Percentiles rank a stretch among this genome's conserved stretches.
These are phyloP conservation scores for Cryptoprocta ferox DNA, from an alignment of 2,797 vertebrate genomes.

Conservation along the genomic window DNA sequence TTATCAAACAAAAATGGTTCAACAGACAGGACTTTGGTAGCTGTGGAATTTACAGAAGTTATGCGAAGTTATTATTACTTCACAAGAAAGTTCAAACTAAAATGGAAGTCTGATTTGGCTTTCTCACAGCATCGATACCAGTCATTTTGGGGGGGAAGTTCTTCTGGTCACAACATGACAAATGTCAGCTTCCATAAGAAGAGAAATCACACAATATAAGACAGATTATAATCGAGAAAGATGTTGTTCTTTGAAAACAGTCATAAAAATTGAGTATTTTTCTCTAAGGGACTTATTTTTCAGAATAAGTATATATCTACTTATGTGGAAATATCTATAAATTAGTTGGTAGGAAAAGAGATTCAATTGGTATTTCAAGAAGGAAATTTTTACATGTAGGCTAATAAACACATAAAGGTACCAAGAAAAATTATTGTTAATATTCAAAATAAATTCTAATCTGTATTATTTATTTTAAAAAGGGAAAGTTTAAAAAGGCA, in stretches of 20 bases:
- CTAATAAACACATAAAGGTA: neutral
- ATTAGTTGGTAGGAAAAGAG: neutral
- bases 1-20: neutral
- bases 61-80: neutral
- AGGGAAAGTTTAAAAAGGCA: neutral
- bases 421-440: neutral
- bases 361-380: neutral
- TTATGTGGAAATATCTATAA: neutral
- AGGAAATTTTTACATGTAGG: neutral
- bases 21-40: neutral
- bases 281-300: neutral
- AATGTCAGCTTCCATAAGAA: neutral
- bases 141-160: neutral
- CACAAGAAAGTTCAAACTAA: neutral
- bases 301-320: neutral
- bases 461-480: conserved; percentile 27
- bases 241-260: neutral
- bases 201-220: neutral
- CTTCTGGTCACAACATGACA: neutral
- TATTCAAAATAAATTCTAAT: neutral
- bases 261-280: neutral
- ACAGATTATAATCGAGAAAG: neutral
- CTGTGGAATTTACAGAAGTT: neutral
- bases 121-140: neutral
- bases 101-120: neutral